Evolutionary conservation across 2,113 vertebrate species (phyloP).

Genomic region (Riparia riparia): DNA sequence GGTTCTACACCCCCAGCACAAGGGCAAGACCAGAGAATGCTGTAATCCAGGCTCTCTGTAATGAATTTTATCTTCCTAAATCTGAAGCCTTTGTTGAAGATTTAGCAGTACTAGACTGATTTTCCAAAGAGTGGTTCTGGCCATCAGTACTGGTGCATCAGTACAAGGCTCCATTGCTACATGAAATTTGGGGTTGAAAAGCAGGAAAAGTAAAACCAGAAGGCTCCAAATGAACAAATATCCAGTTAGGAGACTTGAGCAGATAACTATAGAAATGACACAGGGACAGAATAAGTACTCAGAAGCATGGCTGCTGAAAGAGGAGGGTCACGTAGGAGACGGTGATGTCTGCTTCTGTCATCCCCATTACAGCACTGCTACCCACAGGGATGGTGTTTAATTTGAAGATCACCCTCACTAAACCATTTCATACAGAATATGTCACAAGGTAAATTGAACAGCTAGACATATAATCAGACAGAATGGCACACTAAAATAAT

Average conservation of each 20-base stretch:
- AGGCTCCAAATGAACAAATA: background rate
- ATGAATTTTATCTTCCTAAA: background rate
- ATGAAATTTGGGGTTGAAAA: background rate
- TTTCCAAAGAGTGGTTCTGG: background rate
- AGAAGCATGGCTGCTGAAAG: background rate
- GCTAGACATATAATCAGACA: constrained; percentile 13
- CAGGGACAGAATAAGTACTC: background rate
- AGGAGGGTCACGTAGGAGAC: background rate
- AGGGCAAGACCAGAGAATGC: background rate
- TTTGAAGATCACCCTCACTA: constrained; percentile 31
- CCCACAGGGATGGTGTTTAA: constrained; percentile 37
- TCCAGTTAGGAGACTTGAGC: background rate
- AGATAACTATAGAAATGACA: background rate
- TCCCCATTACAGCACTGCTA: background rate
- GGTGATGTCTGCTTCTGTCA: background rate
- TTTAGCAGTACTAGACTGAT: background rate
- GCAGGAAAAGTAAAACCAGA: background rate
- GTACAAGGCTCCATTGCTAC: background rate
- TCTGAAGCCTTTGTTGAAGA: rapidly evolving
- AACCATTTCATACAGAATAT: constrained; percentile 5
- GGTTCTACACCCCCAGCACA: background rate
- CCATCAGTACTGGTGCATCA: background rate
- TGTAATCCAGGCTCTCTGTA: background rate
- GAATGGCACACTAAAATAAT: constrained; percentile 41
- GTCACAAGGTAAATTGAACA: constrained; percentile 62